These are phyloP conservation scores for Pecten maximus DNA, from an alignment of 2,888 invertebrate species.

Conservation along the genomic window DNA sequence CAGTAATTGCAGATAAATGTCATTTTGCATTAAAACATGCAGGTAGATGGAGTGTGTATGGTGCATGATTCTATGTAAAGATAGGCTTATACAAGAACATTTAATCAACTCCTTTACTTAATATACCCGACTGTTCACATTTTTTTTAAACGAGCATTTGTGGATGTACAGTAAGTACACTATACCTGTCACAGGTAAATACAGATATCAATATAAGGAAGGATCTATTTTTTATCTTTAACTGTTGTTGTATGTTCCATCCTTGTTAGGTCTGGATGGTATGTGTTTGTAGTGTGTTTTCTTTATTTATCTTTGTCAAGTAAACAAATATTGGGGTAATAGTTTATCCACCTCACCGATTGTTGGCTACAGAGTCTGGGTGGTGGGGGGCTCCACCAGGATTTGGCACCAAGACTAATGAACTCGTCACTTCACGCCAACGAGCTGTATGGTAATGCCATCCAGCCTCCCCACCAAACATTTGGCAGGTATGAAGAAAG, in stretches of 20 bases:
- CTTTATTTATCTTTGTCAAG: constrained; percentile 29
- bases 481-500: constrained; percentile 33
- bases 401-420: background rate
- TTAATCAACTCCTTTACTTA: background rate
- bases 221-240: background rate
- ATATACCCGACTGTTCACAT: background rate
- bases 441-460: constrained; percentile 2
- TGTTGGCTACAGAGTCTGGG: background rate
- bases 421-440: constrained; percentile 20
- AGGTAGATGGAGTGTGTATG: background rate
- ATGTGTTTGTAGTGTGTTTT: constrained; percentile 16
- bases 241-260: background rate
- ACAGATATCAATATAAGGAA: background rate
- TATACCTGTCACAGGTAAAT: background rate
- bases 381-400: constrained; percentile 12
- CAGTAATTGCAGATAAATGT: background rate
- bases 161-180: background rate
- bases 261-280: background rate
- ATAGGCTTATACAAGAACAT: background rate
- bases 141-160: background rate
- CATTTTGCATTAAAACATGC: background rate
- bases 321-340: constrained; percentile 28
- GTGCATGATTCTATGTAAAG: background rate
- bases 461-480: constrained; percentile 26
- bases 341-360: constrained; percentile 26